These are phyloP conservation scores for Meloe dianella DNA, from an alignment of 2,888 invertebrate species.

Conservation along the genomic window DNA sequence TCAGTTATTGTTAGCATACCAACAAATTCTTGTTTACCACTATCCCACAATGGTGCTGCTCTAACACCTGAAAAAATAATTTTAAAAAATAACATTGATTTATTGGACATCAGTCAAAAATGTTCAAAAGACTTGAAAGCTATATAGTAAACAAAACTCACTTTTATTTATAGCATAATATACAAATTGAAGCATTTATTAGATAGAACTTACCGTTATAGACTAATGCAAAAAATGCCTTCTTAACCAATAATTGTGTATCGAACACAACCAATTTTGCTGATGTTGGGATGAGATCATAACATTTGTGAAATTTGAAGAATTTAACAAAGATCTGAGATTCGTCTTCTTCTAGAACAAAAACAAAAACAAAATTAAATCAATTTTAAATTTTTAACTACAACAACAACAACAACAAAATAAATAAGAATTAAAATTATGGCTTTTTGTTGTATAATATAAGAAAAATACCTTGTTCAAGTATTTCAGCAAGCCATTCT, in stretches of 20 bases:
- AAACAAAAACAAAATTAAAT: conserved; percentile 39
- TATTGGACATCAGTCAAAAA: not conserved
- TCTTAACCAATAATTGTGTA: conserved; percentile 96
- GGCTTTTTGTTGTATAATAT: not conserved
- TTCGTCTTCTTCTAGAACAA: conserved; percentile 89
- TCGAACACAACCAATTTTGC: conserved; percentile 99
- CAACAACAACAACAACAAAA: not conserved
- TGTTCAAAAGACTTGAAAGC: not conserved
- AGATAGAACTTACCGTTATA: conserved; percentile 80
- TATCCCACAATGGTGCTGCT: conserved; percentile 98
- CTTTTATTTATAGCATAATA: conserved; percentile 20
- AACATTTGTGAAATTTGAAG: conserved; percentile 99
- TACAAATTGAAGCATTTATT: not conserved
- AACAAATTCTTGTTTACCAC: conserved; percentile 87
- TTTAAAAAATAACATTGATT: not conserved
- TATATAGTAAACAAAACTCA: conserved; percentile 24
- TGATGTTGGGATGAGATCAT: conserved; percentile 99
- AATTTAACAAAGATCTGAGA: conserved; percentile 98
- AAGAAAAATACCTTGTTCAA: conserved; percentile 61
- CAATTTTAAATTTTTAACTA: too few species aligned
- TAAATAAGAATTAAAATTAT: conserved; percentile 1
- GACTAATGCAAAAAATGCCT: conserved; percentile 98
- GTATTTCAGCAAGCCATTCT: conserved; percentile 75
- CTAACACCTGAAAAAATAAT: conserved; percentile 73
- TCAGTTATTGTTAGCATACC: conserved; percentile 99